A percentile compares a stretch with the other conserved stretches of the same genome.
phyloP scores from a whole-genome alignment of 1,140 invertebrate species.

The Psix sp. region DNA sequence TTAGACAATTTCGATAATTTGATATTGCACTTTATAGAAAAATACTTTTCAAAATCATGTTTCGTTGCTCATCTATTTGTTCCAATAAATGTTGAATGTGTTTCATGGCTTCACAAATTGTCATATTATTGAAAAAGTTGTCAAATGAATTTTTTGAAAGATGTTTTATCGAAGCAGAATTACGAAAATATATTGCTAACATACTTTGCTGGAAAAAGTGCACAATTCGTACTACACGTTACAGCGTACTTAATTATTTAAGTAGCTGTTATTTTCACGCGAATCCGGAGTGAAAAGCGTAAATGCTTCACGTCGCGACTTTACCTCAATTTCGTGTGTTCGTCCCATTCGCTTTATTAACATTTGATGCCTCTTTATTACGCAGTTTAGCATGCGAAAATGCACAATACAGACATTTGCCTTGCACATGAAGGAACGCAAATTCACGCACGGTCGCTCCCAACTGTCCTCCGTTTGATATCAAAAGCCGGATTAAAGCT shows the following conservation, averaged over 20 bases:
- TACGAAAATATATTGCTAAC: no score
- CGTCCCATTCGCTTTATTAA: conserved; percentile 50
- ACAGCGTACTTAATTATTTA: conserved; percentile 5
- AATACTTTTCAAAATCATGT: no score
- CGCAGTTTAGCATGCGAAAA: conserved; percentile 52
- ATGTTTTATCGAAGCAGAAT: no score
- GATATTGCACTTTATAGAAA: no score
- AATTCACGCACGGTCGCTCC: conserved; percentile 38
- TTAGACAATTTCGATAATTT: no score
- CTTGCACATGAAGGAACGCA: conserved; percentile 52
- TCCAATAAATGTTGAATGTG: no score
- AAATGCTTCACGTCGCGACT: conserved; percentile 12
- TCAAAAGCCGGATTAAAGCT: conserved; percentile 45
- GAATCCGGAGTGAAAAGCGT: conserved; percentile 9
- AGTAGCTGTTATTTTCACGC: conserved; percentile 3
- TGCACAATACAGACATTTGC: conserved; percentile 52
- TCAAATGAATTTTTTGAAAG: no score
- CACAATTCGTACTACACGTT: no score
- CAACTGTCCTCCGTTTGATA: conserved; percentile 49
- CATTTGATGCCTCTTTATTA: conserved; percentile 50
- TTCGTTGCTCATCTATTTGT: no score
- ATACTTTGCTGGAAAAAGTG: no score
- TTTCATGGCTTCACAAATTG: no score
- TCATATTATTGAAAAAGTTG: no score
- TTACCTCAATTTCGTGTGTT: conserved; percentile 35